Base-by-base conservation (phyloP, 2,113 vertebrate species). In the Tragelaphus imberbis region DNA sequence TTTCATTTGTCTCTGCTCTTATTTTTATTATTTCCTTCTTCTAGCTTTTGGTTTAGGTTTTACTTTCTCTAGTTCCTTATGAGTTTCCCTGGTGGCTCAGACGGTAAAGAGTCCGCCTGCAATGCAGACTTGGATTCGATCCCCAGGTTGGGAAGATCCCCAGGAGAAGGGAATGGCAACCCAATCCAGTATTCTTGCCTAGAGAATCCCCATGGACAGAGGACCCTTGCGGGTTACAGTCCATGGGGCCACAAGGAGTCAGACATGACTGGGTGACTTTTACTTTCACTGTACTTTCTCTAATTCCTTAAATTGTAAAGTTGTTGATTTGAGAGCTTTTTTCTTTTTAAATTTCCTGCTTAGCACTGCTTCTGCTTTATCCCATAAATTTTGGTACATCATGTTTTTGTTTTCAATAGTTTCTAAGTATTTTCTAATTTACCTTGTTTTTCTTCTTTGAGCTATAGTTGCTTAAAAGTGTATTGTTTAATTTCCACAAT, bases 351-450 rank as follows among this genome's bases (percentile, higher is more conserved):
- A 92, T 71, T 47, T 92, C n/a, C 36, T 77, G 44, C 23, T 12
- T 71, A 92, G 19, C 19, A 84, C 61, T 47, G 51, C 9, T 55
- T 92, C 44, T 40, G 53, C 59, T 44, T 51, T 80, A 55, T 84
- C 3, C 13, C 17, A 33, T 82, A 92, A 11, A 14, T 84, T 84
- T 68, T 68, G 90, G 79, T 84, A 68, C 13, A 33, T 55, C 40
- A 44, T n/a, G 49, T 33, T 63, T 92, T 92, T 28, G 28, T 84
- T 68, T 65, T 63, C 13, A 33, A 44, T 44, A 55, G 59, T 55
- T 27, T 68, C 77, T 91, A 65, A 92, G n/a, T 65, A 92, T 84
- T 84, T 92, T 55, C 80, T 84, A 44, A 55, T 82, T 82, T 65
- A 17, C 90, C 36, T 84, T 82, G 58, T 23, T 82, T 82, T 65